A percentile compares a stretch with the other conserved stretches of the same genome.
phyloP scores from a whole-genome alignment of 92 coral and sea anemone genomes.

The Zoanthus gigantus region DNA sequence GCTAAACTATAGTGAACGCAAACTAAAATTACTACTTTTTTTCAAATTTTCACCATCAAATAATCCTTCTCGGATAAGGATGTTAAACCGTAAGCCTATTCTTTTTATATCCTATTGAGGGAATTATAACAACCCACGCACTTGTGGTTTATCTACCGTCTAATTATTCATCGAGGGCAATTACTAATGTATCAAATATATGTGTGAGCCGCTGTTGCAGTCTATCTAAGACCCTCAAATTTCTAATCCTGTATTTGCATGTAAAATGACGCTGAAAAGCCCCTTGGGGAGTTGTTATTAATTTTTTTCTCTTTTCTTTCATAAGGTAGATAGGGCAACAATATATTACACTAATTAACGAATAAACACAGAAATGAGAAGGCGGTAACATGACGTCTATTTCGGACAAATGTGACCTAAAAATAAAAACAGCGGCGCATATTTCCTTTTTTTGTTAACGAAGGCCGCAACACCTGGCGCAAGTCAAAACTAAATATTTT shows the following conservation, averaged over 20 bases:
- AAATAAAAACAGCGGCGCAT: neutral
- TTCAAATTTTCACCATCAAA: neutral
- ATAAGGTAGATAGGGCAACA: neutral
- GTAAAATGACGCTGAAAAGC: too few species aligned
- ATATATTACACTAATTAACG: too few species aligned
- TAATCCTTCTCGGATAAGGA: too few species aligned
- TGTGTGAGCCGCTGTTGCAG: too few species aligned
- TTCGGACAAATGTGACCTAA: neutral
- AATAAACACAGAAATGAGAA: neutral
- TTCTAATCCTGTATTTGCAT: too few species aligned
- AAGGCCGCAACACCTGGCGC: too few species aligned
- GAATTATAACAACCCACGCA: neutral
- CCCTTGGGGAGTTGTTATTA: neutral
- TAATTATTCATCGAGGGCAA: too few species aligned
- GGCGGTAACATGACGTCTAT: neutral
- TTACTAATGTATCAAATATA: neutral
- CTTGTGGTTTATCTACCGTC: neutral
- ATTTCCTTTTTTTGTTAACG: too few species aligned
- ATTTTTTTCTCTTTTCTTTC: neutral
- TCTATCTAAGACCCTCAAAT: too few species aligned
- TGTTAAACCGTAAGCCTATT: too few species aligned
- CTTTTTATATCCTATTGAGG: neutral
- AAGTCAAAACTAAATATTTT: too few species aligned
- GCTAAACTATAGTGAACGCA: neutral
- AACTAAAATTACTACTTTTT: neutral